A percentile compares a stretch with the other conserved stretches of the same genome.
Conservation (phyloP, 2,113 vertebrate genomes). For the Anarrhichthys ocellatus region DNA sequence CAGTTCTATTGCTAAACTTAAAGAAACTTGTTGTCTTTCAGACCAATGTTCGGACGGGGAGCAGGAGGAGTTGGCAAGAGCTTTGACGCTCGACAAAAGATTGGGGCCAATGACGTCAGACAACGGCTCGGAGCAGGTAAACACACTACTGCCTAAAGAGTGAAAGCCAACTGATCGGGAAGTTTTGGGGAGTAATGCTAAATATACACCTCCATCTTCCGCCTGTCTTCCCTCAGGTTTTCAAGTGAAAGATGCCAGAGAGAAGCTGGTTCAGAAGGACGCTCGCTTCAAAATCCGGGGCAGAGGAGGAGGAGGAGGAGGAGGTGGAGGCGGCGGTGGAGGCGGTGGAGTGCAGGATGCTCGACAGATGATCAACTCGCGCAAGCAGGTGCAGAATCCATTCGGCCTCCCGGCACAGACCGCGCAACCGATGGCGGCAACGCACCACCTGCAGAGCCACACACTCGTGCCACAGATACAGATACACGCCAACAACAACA, state of each 20-base stretch:
- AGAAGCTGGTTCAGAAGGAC: constrained; percentile 93
- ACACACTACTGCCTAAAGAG: no score
- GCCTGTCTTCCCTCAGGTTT: constrained; percentile 61
- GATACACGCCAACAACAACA: constrained; percentile 67
- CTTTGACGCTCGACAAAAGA: constrained; percentile 96
- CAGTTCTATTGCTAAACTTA: not conserved
- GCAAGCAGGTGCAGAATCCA: constrained; percentile 84
- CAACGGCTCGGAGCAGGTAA: constrained; percentile 86
- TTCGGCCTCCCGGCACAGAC: constrained; percentile 46
- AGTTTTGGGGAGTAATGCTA: not conserved
- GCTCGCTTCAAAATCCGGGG: constrained; percentile 94
- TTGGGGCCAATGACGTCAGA: constrained; percentile 89
- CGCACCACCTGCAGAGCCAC: constrained; percentile 64
- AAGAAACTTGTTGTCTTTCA: constrained; percentile 20
- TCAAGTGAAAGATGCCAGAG: constrained; percentile 91
- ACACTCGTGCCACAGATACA: constrained; percentile 75
- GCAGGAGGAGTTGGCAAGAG: constrained; percentile 79
- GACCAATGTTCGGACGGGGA: constrained; percentile 69
- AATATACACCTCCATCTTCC: not conserved
- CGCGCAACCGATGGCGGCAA: constrained; percentile 37
- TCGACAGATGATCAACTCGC: constrained; percentile 94
- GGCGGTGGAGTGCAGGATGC: constrained; percentile 87
- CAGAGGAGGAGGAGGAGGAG: constrained; percentile 76
- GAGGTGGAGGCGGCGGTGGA: constrained; percentile 67
- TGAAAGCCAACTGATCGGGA: not conserved